phyloP scores from a whole-genome alignment of 2,888 invertebrate species.

The Leptothorax acervorum region DNA sequence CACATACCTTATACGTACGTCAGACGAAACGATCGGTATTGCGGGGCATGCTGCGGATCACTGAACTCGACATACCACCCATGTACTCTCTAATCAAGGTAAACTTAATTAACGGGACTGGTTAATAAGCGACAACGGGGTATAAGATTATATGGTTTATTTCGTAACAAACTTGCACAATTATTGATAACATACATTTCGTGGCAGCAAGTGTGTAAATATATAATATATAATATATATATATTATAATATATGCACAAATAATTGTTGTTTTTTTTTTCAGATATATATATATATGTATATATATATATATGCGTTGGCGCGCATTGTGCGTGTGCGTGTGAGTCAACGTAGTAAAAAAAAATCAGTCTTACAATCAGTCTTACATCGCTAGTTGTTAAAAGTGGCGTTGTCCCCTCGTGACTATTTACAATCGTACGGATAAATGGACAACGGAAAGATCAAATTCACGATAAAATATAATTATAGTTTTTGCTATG shows the following conservation, averaged over 20 bases:
- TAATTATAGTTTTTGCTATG: neutral
- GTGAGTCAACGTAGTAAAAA: conserved; percentile 63
- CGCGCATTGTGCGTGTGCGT: conserved; percentile 45
- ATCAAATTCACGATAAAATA: neutral
- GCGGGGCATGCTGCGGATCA: neutral
- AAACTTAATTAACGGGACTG: conserved; percentile 26
- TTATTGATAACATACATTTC: conserved; percentile 71
- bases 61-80: conserved; percentile 1
- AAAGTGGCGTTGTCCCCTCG: conserved; percentile 71
- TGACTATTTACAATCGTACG: conserved; percentile 68
- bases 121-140: conserved; percentile 21
- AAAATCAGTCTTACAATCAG: conserved; percentile 82
- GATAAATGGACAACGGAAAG: neutral
- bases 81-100: conserved; percentile 17
- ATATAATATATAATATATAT: conserved; percentile 49
- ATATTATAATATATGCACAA: conserved; percentile 31
- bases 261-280: conserved; percentile 10
- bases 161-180: conserved; percentile 78
- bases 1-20: too few relatives aligned
- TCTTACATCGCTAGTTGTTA: conserved; percentile 78
- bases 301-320: conserved; percentile 7
- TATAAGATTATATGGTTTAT: conserved; percentile 63
- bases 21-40: conserved; percentile 8
- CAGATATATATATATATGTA: conserved; percentile 46
- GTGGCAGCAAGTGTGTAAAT: conserved; percentile 58